Evolutionary conservation across 2,888 invertebrate genomes (phyloP), one percentile per base, ranked within the genome.

Genomic region (Macrophya annulata): DNA sequence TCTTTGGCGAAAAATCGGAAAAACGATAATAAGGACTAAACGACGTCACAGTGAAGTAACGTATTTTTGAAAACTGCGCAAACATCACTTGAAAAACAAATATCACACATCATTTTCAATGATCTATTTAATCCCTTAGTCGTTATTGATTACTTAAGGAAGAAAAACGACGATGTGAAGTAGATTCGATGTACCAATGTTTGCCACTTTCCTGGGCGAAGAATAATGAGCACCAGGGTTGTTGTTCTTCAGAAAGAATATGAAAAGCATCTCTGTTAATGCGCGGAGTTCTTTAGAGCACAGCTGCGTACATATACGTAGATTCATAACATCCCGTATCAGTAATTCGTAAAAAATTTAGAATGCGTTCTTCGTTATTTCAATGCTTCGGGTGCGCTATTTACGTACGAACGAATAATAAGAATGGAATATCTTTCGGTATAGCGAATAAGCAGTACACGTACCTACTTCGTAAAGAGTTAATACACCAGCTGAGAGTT

Each of bases 391-490:
- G 8, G 8, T 68, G 62, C 25, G 25, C 62, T 9, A 62, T 62
- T 62, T 1, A 68, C 68, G 68, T 37, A 37, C 68, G 68, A 68
- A 17, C 68, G 68, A 68, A 37, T 68, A 68, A 68, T 37, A 68
- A 68, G 15, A 37, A 68, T 68, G 31, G 37, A 37, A 68, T 25
- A 37, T 37, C 37, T 37, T 37, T 68, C 37, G 68, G 68, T 6
- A 17, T 25, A 37, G 68, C 37, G 68, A 68, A 68, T 37, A 68
- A 37, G 37, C 5, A 68, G 68, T 25, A 68, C 37, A 68, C 37
- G 45, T 25, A 31, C 25, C 74, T 37, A n/a, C 40, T 40, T 9
- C n/a, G 71, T 9, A 15, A 17, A 71, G 43, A 45, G 45, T 21
- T 43, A 45, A 74, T 25, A 31, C 12, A 25, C 74, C n/a, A 21